These are phyloP conservation scores for Lysiphlebus fabarum DNA, from an alignment of 1,140 invertebrate species.

Conservation along the genomic window DNA sequence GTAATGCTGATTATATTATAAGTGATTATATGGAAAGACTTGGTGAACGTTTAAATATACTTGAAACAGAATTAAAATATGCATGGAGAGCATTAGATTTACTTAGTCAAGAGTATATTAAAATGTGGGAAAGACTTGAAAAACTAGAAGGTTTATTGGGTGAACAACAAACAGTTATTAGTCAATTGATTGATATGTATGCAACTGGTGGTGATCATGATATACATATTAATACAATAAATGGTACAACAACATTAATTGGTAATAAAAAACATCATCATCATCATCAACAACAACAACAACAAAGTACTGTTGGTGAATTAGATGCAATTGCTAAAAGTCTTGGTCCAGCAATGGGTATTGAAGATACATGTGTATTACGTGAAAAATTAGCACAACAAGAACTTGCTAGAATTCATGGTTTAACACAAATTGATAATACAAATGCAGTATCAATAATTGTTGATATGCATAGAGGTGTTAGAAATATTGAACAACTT, in stretches of 20 bases:
- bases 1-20: conserved; percentile 67
- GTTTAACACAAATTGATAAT: conserved; percentile 39
- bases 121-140: conserved; percentile 90
- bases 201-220: conserved; percentile 37
- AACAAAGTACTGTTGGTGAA: conserved; percentile 42
- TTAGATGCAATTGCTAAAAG: conserved; percentile 49
- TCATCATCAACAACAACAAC: conserved; percentile 24
- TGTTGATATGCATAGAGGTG: conserved; percentile 47
- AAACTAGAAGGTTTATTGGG: conserved; percentile 84
- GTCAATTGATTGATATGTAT: conserved; percentile 81
- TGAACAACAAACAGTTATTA: conserved; percentile 89
- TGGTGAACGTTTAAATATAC: conserved; percentile 76
- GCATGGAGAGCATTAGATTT: conserved; percentile 88
- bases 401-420: conserved; percentile 48
- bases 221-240: conserved; percentile 44
- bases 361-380: conserved; percentile 46
- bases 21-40: conserved; percentile 87
- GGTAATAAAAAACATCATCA: no score
- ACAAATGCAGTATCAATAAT: conserved; percentile 45
- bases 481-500: conserved; percentile 53
- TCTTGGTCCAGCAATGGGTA: conserved; percentile 44
- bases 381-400: conserved; percentile 47
- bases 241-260: conserved; percentile 28
- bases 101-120: conserved; percentile 86
- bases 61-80: conserved; percentile 87